Base-by-base conservation (phyloP, 2,888 invertebrate species). In the Xanthostigma xanthostigma region DNA sequence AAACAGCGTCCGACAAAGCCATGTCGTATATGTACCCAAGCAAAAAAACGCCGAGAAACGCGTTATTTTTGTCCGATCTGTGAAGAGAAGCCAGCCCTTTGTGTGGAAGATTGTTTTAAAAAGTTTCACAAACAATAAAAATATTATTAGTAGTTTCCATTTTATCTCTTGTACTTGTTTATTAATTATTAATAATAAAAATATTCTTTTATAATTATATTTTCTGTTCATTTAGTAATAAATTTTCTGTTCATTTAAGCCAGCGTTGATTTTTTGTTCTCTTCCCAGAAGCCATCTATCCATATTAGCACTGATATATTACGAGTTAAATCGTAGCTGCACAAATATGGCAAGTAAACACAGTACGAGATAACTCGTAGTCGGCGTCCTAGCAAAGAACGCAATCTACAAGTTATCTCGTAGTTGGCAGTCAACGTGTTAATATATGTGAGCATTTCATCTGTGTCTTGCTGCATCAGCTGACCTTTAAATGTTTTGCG, bases 51-150 rank as follows among this genome's bases (percentile, higher is more conserved):
- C 48, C 53, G 55, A 52, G 53, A 55, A 55, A 54, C 53, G 45
- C 53, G 51, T 46, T 55, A 55, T 51, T 54, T 53, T 37, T 54
- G 55, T 53, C 53, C 55, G 37, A 36, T 33, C 48, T 55, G 50
- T 52, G 35, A 53, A 49, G 55, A 55, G 49, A 55, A 55, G 52
- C 52, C 53, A 54, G 53, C 51, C 49, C 52, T 49, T 36, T 54
- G 53, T 50, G 54, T 54, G 54, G 54, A 56, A 56, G 50, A 56
- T 49, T 56, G 53, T 56, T 56, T 56, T 49, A 56, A 56, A 39
- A 54, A 53, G 43, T 56, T 48, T 39, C 54, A 54, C 53, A 53
- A 52, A 51, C 51, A 55, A 50, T 54, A 50, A 53, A 55, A 55
- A 48, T 50, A 46, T 27, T 27, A 27, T 27, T 27, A 17, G 17